Evolutionary conservation across 2,113 vertebrate species (phyloP).

Genomic region (Isichthys henryi): DNA sequence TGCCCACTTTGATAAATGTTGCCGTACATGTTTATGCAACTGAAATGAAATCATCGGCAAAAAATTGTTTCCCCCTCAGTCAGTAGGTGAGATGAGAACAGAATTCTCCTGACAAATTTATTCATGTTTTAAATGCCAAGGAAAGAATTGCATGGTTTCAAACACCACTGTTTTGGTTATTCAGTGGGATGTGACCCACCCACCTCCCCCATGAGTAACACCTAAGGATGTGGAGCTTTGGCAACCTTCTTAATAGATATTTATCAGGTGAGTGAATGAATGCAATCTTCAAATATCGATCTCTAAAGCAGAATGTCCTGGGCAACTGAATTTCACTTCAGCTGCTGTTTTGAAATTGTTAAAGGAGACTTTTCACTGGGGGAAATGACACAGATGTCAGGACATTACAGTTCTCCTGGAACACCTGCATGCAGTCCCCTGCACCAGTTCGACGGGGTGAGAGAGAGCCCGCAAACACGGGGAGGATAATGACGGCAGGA

Average conservation of each 20-base stretch:
- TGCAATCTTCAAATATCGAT: background rate
- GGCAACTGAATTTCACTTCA: background rate
- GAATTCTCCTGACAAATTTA: background rate
- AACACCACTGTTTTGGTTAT: background rate
- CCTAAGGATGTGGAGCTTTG: background rate
- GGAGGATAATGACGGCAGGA: background rate
- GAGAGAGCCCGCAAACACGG: background rate
- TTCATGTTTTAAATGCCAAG: background rate
- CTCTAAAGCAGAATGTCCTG: background rate
- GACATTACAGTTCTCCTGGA: background rate
- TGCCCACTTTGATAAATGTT: background rate
- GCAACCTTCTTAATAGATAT: background rate
- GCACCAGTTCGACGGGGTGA: conserved; percentile 15
- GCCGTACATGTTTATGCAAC: background rate
- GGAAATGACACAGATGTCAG: background rate
- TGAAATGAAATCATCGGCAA: background rate
- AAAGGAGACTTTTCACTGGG: background rate
- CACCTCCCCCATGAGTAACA: background rate
- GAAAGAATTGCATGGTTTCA: background rate
- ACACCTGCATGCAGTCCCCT: conserved; percentile 6
- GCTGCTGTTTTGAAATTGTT: background rate
- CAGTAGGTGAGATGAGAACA: background rate
- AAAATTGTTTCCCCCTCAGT: background rate
- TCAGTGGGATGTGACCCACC: background rate
- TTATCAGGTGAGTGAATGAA: background rate